Conservation (phyloP, 2,888 invertebrate genomes). For the Operophtera brumata region DNA sequence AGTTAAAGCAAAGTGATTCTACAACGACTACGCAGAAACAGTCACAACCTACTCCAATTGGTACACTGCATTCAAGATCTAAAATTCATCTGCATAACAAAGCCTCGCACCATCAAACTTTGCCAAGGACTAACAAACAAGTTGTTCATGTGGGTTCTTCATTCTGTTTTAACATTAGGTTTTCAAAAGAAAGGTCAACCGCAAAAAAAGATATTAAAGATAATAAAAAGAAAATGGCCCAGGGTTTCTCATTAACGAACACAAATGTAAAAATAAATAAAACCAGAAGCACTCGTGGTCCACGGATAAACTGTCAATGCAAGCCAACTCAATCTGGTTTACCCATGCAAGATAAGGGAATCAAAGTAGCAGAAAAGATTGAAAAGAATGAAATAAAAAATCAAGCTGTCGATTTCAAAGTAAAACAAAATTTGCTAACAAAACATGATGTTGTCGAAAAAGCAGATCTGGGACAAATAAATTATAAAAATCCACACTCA, state of each 20-base stretch:
- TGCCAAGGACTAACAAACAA: conserved; percentile 15
- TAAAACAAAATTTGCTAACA: neutral
- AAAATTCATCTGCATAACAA: conserved; percentile 10
- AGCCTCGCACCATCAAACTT: conserved; percentile 10
- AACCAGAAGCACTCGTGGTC: conserved; percentile 10
- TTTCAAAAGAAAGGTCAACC: conserved; percentile 34
- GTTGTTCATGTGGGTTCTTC: conserved; percentile 38
- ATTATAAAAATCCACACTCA: conserved; percentile 10
- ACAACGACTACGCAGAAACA: conserved; percentile 32
- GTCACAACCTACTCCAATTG: conserved; percentile 24
- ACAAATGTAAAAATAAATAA: conserved; percentile 4
- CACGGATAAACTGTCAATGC: neutral
- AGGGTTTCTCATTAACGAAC: neutral
- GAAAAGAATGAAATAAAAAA: conserved; percentile 23
- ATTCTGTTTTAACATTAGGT: conserved; percentile 43
- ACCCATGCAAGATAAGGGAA: conserved; percentile 10
- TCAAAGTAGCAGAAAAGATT: conserved; percentile 6
- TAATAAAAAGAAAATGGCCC: conserved; percentile 3
- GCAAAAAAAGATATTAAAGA: neutral
- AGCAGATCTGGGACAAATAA: conserved; percentile 8
- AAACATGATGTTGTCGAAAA: conserved; percentile 7
- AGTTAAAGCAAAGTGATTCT: conserved; percentile 35
- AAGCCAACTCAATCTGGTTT: conserved; percentile 15
- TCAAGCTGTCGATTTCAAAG: neutral
- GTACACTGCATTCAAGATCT: conserved; percentile 14